Evolutionary conservation across 2,113 vertebrate species (phyloP), one percentile per base, ranked within the genome.

Genomic region (Carollia perspicillata): DNA sequence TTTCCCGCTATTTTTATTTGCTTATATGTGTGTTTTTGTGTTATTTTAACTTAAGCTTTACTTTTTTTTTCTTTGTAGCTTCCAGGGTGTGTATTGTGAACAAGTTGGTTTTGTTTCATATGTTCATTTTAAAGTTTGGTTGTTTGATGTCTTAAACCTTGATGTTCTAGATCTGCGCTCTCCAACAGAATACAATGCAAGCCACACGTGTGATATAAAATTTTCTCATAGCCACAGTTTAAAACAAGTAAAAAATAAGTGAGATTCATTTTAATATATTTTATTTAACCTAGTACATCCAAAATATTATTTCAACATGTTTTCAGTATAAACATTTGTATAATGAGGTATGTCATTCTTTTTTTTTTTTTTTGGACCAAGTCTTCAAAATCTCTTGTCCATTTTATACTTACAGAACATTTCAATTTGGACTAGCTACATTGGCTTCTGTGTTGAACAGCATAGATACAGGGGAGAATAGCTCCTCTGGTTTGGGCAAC

Each of bases 81-180:
- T 95, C 80, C 75, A 95, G 63, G 84, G 68, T 95, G 92, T 95
- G 90, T 84, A 90, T 86, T 96, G 49, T 89, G 84, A 81, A 88
- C 84, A 96, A 81, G 69, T 95, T 97, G 93, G 44, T 96, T 97
- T 95, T 96, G 79, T 97, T 94, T 96, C 55, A 84, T 1, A 0
- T 95, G 75, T 84, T 87, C 75, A 68, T 95, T 93, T 97, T 42
- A 95, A 96, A 95, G 44, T 96, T 96, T 95, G 93, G 55, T 95
- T 92, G 69, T 71, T 93, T 89, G 84, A 81, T 93, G 81, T 44
- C 47, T 87, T 95, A 66, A 93, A 95, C 42, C 30, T 89, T 92
- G 51, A 91, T 93, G 28, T 89, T 96, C 79, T 35, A 81, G n/a
- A 92, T 89, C 55, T 1, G 8, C 84, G 37, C 49, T 93, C 28